Evolutionary conservation across 2,113 vertebrate species (phyloP).

Genomic region (Myiagra hebetior): DNA sequence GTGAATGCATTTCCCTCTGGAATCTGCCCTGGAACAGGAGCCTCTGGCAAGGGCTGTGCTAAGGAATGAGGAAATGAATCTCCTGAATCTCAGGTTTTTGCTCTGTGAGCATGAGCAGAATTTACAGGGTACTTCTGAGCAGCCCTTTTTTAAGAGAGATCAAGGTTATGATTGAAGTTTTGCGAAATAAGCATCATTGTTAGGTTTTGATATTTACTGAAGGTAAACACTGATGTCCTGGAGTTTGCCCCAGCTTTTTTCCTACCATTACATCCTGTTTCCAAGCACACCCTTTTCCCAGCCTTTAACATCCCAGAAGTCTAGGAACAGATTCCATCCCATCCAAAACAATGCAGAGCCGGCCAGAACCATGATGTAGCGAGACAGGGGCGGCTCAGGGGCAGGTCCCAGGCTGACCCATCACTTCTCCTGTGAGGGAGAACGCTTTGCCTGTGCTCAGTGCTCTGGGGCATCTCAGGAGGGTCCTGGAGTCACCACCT

Average conservation of each 20-base stretch:
- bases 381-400: neutral
- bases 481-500: neutral
- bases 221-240: neutral
- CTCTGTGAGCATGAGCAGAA: neutral
- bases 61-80: neutral
- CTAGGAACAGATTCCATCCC: neutral
- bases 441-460: no score
- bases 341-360: neutral
- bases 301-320: neutral
- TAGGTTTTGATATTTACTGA: neutral
- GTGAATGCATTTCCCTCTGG: neutral
- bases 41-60: neutral
- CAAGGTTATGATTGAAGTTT: neutral
- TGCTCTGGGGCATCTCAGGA: neutral
- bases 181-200: neutral
- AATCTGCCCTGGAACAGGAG: neutral
- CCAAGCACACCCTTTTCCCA: neutral
- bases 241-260: neutral
- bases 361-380: neutral
- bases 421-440: neutral
- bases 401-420: neutral
- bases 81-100: neutral
- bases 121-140: neutral
- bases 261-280: neutral
- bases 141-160: neutral